Evolutionary conservation across 2,113 vertebrate genomes (phyloP), one percentile per base, ranked within the genome.

Genomic region (Anseranas semipalmata): DNA sequence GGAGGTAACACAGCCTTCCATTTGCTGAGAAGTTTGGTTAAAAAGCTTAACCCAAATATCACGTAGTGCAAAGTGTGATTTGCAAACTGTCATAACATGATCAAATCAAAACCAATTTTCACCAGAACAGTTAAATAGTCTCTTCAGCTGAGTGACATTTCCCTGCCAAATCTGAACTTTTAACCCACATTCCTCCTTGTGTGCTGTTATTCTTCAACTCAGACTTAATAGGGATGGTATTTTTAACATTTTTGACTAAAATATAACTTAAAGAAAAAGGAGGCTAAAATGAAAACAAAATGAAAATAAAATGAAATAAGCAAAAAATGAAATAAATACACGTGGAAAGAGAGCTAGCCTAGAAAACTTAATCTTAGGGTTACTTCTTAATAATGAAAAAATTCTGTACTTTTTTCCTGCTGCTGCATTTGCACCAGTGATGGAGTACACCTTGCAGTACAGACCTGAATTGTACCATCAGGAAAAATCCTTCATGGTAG

Each of bases 71-170:
- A 93, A 96, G 94, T 95, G 78, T 78, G 92, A 96, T 97, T 96
- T 97, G 93, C 84, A 56, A 95, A 89, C 94, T 97, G 96, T 97
- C 96, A 91, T 94, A 96, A 97, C 95, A 97, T 91, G 84, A 97
- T 96, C 94, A 96, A 95, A 97, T 97, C 94, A 95, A 95, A 97
- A 76, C 87, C 94, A 80, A 35, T 97, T 96, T 96, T 95, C 91
- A 97, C 96, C 94, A 96, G 93, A 96, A 79, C 90, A 91, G 94
- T 95, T 95, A 95, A 96, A 96, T 96, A 93, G 81, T 93, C 62
- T 85, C 75, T 94, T 74, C 48, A 67, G 43, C 52, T 94, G 93
- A 96, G 71, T 95, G 96, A 96, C 96, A 94, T 85, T 91, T 96
- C 81, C 84, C 93, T 95, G 84, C 89, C 87, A 94, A 68, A 95